A percentile compares a stretch with the other conserved stretches of the same genome.
Evolutionary conservation across 2,888 invertebrate species (phyloP).

Genomic region (Molanna angustata): DNA sequence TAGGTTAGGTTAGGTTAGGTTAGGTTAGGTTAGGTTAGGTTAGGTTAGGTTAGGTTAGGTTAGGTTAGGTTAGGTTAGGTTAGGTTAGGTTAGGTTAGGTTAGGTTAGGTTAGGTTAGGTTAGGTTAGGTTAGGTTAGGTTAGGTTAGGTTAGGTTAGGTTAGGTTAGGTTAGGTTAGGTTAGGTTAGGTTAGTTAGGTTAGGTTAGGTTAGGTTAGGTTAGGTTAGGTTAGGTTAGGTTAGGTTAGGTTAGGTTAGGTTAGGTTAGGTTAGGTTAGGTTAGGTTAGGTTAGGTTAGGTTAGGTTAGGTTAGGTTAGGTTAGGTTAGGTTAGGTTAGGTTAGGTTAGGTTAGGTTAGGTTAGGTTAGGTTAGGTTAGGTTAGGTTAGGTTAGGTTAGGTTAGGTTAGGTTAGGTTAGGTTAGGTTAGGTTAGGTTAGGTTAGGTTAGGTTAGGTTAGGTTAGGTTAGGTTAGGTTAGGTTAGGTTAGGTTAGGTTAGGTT

Average conservation of each 20-base stretch:
- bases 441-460: conserved; percentile 21
- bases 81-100: conserved; percentile 32
- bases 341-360: conserved; percentile 11
- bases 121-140: conserved; percentile 28
- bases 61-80: conserved; percentile 33
- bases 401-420: conserved; percentile 21
- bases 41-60: conserved; percentile 24
- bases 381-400: conserved; percentile 19
- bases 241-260: conserved; percentile 2
- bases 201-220: conserved; percentile 6
- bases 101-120: conserved; percentile 29
- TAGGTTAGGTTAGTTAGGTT: conserved; percentile 17
- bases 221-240: conserved; percentile 1
- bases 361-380: conserved; percentile 14
- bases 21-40: conserved; percentile 33
- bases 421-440: conserved; percentile 19
- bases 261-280: conserved; percentile 16
- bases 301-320: conserved; percentile 21
- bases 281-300: conserved; percentile 20
- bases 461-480: conserved; percentile 16
- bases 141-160: conserved; percentile 30
- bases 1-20: conserved; percentile 32
- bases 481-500: conserved; percentile 34
- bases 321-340: conserved; percentile 12
- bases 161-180: conserved; percentile 21